A percentile compares a stretch with the other conserved stretches of the same genome.
These are phyloP conservation scores for Scomber scombrus DNA, from an alignment of 2,113 vertebrate genomes.

Conservation along the genomic window DNA sequence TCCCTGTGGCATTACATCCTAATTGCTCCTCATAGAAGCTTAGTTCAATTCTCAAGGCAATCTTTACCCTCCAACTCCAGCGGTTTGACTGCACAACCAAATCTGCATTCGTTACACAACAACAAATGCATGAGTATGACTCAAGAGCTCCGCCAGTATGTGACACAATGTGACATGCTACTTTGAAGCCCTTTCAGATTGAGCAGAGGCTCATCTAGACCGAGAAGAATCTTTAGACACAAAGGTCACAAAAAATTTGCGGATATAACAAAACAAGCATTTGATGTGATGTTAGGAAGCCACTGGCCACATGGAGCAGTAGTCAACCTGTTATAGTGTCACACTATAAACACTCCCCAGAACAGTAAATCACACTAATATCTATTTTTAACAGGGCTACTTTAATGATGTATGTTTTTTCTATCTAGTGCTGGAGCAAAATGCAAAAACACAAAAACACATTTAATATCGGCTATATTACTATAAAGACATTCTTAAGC, in stretches of 20 bases:
- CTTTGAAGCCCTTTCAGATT: conserved; percentile 23
- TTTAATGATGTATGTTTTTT: not conserved
- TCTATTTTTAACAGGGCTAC: not conserved
- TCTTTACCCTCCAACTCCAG: conserved; percentile 20
- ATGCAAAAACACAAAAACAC: not conserved
- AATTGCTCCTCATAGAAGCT: not conserved
- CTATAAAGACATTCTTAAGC: not conserved
- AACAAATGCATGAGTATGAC: conserved; percentile 6
- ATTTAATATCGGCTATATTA: not conserved
- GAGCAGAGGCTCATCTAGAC: conserved; percentile 9
- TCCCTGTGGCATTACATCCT: conserved; percentile 5
- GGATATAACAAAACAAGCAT: conserved; percentile 13
- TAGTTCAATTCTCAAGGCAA: conserved; percentile 5
- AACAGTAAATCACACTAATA: conserved; percentile 7
- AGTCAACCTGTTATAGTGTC: conserved; percentile 3
- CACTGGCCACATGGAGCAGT: too few relatives aligned
- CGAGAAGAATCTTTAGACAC: not conserved
- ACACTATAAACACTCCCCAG: not conserved
- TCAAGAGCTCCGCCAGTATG: conserved; percentile 17
- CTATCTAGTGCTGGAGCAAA: not conserved
- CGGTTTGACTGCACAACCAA: conserved; percentile 15
- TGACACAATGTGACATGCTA: conserved; percentile 13
- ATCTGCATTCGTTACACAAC: conserved; percentile 2
- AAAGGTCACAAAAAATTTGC: conserved; percentile 7
- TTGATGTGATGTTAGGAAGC: conserved; percentile 7